Conservation (phyloP, 2,113 vertebrate genomes). For the Acanthisitta chloris region DNA sequence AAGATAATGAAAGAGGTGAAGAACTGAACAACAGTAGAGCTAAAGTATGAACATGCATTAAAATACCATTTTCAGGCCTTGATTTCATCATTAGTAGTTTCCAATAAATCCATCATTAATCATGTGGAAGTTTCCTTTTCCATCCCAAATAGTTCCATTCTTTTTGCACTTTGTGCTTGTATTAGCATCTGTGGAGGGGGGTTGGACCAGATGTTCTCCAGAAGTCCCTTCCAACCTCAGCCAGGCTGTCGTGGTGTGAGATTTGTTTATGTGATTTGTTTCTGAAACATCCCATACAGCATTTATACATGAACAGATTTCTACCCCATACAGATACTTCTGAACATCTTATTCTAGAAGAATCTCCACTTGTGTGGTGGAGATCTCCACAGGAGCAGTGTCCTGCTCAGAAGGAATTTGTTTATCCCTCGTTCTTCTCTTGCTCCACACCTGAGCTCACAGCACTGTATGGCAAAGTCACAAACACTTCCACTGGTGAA, state of each 20-base stretch:
- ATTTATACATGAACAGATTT: neutral
- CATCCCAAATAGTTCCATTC: neutral
- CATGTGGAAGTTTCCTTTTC: neutral
- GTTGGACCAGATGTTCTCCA: neutral
- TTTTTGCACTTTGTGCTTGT: neutral
- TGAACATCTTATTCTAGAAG: neutral
- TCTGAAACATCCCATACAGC: neutral
- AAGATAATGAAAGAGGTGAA: neutral
- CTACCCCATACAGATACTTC: neutral
- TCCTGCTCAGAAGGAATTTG: neutral
- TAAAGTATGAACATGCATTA: neutral
- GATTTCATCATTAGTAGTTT: neutral
- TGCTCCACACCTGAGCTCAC: fast-evolving
- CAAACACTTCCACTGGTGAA: neutral
- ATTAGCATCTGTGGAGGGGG: neutral
- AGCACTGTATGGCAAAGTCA: neutral
- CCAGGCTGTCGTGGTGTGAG: neutral
- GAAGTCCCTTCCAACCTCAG: neutral
- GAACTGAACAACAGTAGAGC: neutral
- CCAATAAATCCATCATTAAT: neutral
- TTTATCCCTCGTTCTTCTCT: neutral
- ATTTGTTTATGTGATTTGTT: neutral
- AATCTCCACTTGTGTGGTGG: neutral
- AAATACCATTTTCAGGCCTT: neutral
- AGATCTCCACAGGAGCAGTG: neutral